phyloP scores from a whole-genome alignment of 1,140 invertebrate species.

The Oryzaephilus surinamensis region DNA sequence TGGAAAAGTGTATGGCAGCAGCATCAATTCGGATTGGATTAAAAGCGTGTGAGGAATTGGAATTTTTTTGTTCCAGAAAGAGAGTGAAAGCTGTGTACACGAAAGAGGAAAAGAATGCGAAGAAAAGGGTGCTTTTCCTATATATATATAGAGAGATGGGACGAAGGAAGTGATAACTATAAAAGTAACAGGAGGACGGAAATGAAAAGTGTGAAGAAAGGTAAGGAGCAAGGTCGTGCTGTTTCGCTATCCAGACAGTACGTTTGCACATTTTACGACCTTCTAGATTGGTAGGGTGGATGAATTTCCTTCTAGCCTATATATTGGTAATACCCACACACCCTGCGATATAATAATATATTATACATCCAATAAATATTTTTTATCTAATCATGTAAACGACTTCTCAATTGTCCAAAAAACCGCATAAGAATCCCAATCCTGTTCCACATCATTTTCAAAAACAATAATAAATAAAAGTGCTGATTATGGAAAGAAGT shows the following conservation, averaged over 20 bases:
- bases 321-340: no score
- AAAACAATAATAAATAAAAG: constrained; percentile 7
- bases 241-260: constrained; percentile 30
- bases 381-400: no score
- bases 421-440: no score
- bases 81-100: no score
- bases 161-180: constrained; percentile 34
- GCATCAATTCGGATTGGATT: no score
- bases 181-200: constrained; percentile 32
- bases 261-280: constrained; percentile 31
- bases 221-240: constrained; percentile 30
- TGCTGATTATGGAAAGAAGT: constrained; percentile 16
- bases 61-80: constrained; percentile 12
- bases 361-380: no score
- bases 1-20: no score
- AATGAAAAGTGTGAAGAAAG: constrained; percentile 35
- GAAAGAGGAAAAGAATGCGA: constrained; percentile 10
- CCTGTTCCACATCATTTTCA: no score
- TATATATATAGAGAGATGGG: not conserved
- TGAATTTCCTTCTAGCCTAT: no score
- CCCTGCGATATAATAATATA: no score
- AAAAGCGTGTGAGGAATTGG: constrained; percentile 23
- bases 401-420: no score
- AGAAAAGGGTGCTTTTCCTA: not conserved
- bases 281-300: constrained; percentile 27